These are phyloP conservation scores for Anoplolepis gracilipes DNA, from an alignment of 1,140 invertebrate genomes.

Conservation along the genomic window DNA sequence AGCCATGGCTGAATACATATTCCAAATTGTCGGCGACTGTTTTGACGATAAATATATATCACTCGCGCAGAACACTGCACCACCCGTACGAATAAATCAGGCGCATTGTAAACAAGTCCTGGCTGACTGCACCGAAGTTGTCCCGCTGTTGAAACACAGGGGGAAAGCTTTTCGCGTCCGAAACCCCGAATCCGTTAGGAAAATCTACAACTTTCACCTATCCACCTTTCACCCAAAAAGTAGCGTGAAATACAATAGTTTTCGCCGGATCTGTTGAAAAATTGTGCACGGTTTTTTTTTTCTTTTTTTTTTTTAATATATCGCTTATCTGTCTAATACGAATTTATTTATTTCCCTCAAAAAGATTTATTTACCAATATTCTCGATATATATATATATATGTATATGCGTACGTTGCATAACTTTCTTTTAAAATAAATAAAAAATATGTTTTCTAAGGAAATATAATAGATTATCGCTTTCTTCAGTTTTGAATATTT, in stretches of 20 bases:
- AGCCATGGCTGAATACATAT: constrained; percentile 27
- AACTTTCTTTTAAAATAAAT: background rate
- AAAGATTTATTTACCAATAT: constrained; percentile 22
- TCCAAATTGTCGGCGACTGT: constrained; percentile 48
- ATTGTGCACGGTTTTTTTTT: background rate
- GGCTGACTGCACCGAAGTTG: constrained; percentile 15
- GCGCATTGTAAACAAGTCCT: constrained; percentile 40
- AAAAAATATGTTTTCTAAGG: background rate
- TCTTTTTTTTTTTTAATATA: background rate
- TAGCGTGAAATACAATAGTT: background rate
- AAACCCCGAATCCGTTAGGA: background rate
- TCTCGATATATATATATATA: background rate
- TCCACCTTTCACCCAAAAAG: background rate
- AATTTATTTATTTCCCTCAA: background rate
- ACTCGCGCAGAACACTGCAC: background rate
- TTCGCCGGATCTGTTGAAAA: constrained; percentile 6
- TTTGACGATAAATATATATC: constrained; percentile 65
- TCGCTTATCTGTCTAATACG: background rate
- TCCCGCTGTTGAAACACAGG: background rate
- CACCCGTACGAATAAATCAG: constrained; percentile 48
- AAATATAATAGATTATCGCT: background rate
- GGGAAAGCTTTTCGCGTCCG: constrained; percentile 9
- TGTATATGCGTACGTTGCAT: background rate
- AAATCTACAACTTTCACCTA: constrained; percentile 26
- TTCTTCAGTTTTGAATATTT: background rate